Conservation (phyloP, 2,888 invertebrate species). For the Scaptomyza polygonia region DNA sequence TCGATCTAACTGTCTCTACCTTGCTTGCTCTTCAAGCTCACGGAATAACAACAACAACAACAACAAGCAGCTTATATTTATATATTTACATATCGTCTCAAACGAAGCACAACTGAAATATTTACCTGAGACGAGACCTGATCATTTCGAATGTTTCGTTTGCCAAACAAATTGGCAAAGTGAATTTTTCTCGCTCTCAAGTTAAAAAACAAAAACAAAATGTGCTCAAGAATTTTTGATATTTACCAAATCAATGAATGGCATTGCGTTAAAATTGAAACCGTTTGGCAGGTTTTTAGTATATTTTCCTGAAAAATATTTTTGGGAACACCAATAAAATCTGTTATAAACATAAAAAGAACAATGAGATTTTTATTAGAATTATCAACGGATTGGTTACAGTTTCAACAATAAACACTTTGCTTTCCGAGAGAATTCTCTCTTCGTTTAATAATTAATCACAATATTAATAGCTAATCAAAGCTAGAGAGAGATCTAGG, state of each 20-base stretch:
- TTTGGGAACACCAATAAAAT: no score
- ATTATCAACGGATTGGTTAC: no score
- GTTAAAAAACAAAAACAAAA: background rate
- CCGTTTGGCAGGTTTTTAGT: no score
- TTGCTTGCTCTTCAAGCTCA: slow-evolving; percentile 30
- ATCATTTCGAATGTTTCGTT: slow-evolving; percentile 19
- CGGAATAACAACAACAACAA: slow-evolving; percentile 49
- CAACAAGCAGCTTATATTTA: slow-evolving; percentile 23
- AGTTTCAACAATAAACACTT: background rate
- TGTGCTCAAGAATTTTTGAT: slow-evolving; percentile 23
- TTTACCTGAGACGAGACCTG: slow-evolving; percentile 23
- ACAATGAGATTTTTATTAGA: no score
- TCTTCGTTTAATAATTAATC: slow-evolving; percentile 10
- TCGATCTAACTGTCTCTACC: slow-evolving; percentile 7
- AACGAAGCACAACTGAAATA: slow-evolving; percentile 22
- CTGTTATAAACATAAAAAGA: no score
- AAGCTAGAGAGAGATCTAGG: slow-evolving; percentile 13
- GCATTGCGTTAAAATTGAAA: no score
- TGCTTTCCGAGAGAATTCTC: background rate
- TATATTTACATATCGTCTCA: slow-evolving; percentile 58
- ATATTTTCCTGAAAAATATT: no score
- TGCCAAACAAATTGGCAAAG: slow-evolving; percentile 42
- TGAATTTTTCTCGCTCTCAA: slow-evolving; percentile 20
- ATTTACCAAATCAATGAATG: background rate
- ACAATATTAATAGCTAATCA: slow-evolving; percentile 14